A percentile compares a stretch with the other conserved stretches of the same genome.
These are phyloP conservation scores for Micronycteris hirsuta DNA, from an alignment of 2,113 vertebrate species.

Conservation along the genomic window DNA sequence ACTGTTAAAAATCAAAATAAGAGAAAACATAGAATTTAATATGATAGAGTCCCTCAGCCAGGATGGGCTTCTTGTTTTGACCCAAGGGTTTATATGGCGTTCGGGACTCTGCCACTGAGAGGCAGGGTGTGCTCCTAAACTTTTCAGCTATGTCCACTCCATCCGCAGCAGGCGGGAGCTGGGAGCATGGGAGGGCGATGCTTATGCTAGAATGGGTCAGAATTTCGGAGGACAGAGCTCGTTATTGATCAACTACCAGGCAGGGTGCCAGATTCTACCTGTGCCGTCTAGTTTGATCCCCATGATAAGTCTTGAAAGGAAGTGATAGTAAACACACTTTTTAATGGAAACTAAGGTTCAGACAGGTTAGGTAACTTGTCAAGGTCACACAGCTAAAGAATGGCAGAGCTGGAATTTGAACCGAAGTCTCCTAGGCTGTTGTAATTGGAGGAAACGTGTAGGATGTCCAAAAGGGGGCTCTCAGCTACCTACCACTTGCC, in stretches of 20 bases:
- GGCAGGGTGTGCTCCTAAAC: not conserved
- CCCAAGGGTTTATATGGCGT: not conserved
- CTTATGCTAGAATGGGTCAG: not conserved
- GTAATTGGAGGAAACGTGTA: constrained; percentile 1
- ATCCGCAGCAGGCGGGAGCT: not conserved
- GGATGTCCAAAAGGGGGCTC: not conserved
- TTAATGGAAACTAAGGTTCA: constrained; percentile 30
- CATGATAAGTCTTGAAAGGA: not conserved
- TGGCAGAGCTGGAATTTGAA: constrained; percentile 36
- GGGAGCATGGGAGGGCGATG: not conserved
- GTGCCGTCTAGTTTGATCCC: not conserved
- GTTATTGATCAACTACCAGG: constrained; percentile 34
- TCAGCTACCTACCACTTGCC: not conserved
- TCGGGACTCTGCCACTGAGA: not conserved
- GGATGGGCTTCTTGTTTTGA: not conserved
- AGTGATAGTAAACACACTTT: not conserved
- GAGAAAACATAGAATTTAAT: not conserved
- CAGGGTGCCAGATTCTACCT: not conserved
- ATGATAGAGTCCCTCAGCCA: not conserved
- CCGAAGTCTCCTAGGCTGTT: not conserved
- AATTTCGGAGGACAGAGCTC: constrained; percentile 36
- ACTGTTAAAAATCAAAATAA: constrained; percentile 18
- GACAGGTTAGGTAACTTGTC: constrained; percentile 53
- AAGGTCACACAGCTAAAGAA: constrained; percentile 60
- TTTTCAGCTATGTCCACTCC: not conserved